phyloP scores from a whole-genome alignment of 2,113 vertebrate genomes.

The Poecile atricapillus region DNA sequence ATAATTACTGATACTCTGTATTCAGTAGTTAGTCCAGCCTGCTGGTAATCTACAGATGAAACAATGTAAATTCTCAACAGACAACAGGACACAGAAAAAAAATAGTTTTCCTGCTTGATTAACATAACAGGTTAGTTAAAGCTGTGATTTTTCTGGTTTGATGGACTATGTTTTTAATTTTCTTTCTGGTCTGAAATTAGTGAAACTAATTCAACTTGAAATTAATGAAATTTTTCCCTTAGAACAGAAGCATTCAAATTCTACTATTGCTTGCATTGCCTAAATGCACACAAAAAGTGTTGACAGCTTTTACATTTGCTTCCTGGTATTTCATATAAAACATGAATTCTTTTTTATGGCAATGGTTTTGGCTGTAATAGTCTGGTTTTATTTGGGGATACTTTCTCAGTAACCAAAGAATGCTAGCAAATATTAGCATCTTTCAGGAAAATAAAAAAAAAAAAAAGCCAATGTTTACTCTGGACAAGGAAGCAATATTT shows the following conservation, averaged over 20 bases:
- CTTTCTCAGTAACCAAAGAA: not conserved
- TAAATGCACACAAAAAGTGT: not conserved
- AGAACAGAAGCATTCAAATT: not conserved
- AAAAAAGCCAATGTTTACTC: not conserved
- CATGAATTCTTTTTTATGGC: not conserved
- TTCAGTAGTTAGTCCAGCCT: not conserved
- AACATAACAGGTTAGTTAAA: not conserved
- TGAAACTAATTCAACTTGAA: not conserved
- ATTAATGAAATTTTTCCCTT: not conserved
- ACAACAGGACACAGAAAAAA: not conserved
- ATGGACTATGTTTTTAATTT: not conserved
- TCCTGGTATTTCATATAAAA: not conserved
- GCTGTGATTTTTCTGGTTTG: not conserved
- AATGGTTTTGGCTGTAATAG: not conserved
- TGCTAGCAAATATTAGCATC: not conserved
- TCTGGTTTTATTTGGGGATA: not conserved
- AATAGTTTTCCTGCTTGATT: not conserved
- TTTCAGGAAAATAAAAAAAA: accelerated
- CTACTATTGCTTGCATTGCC: not conserved
- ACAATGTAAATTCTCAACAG: not conserved
- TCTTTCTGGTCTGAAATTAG: not conserved
- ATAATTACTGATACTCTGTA: not conserved
- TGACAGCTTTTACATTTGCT: not conserved
- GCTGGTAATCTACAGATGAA: not conserved
- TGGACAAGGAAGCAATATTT: not conserved